Conservation (phyloP, 2,113 vertebrate species). For the Nothocercus julius region DNA sequence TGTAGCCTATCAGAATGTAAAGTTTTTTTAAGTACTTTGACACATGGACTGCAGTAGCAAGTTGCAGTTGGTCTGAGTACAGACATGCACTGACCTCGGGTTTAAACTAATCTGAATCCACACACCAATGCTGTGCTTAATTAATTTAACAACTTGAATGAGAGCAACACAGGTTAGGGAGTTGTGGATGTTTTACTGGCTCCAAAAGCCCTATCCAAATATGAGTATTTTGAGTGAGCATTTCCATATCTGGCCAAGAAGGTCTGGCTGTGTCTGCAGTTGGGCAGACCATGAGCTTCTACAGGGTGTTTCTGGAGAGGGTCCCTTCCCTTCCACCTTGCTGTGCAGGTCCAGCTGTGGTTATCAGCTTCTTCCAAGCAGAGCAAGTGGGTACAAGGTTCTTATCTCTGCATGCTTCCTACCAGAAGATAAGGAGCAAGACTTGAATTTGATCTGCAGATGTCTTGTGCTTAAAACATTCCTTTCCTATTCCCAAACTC, state of each 20-base stretch:
- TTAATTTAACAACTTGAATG: neutral
- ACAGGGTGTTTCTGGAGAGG: neutral
- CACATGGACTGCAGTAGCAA: neutral
- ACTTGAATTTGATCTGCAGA: neutral
- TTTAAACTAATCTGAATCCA: neutral
- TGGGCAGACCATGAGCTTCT: neutral
- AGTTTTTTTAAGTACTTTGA: neutral
- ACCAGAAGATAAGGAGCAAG: neutral
- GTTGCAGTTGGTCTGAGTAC: neutral
- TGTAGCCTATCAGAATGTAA: neutral
- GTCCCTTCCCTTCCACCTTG: fast-evolving
- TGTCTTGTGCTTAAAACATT: neutral
- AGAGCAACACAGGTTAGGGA: neutral
- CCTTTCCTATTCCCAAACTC: neutral
- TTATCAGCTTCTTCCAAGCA: neutral
- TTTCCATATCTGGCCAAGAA: neutral
- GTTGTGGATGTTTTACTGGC: neutral
- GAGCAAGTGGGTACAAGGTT: neutral
- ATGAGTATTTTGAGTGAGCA: fast-evolving
- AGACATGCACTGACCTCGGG: fast-evolving
- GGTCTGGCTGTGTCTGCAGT: fast-evolving
- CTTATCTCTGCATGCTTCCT: neutral
- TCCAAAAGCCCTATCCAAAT: fast-evolving
- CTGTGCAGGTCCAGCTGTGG: neutral
- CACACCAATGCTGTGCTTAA: neutral